Base-by-base conservation (phyloP, 2,888 invertebrate genomes). In the Meghimatium bilineatum region DNA sequence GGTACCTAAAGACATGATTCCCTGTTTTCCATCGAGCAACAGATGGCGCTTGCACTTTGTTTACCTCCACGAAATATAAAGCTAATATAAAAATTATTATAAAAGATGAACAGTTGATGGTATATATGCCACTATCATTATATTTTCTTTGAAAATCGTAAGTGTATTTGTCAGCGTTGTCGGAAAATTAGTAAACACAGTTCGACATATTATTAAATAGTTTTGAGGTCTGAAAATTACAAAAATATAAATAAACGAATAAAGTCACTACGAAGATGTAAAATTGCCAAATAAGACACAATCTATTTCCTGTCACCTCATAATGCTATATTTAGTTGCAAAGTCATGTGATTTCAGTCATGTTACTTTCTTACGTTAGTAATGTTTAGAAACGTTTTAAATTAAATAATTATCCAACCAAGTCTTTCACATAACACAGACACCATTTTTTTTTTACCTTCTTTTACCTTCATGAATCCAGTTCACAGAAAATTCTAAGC, bases 1-100 rank as follows among this genome's bases (percentile, higher is more conserved):
- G n/a, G 56, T 56, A 60, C 75, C 66, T 71, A 23, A n/a, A 63
- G 60, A 56, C 52, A 56, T 44, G 44, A 44, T 56, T 36, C 56
- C 78, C 71, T 44, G 34, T 32, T 71, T 32, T 52, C 60, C 75
- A 67, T 80, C 26, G 56, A 82, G 63, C 77, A 78, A 76, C 74
- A 82, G 82, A 82, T 77, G 82, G 77, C 82, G 82, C 44, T 75
- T 32, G 71, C 63, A 26, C 44, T 82, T 82, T 75, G 75, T 82
- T 82, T 82, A 82, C 82, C 63, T 75, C 82, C 49, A 60, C 44
- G 32, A 17, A 76, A n/a, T n/a, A n/a, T n/a, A n/a, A n/a, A n/a
- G n/a, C n/a, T n/a, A n/a, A n/a, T n/a, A n/a, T n/a, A n/a, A 32
- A 3, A 23, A 56, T 56, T 34, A 20, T 81, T 75, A 63, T 77